A percentile compares a stretch with the other conserved stretches of the same genome.
phyloP scores from a whole-genome alignment of 1,140 invertebrate genomes.

The Agraylea sexmaculata region DNA sequence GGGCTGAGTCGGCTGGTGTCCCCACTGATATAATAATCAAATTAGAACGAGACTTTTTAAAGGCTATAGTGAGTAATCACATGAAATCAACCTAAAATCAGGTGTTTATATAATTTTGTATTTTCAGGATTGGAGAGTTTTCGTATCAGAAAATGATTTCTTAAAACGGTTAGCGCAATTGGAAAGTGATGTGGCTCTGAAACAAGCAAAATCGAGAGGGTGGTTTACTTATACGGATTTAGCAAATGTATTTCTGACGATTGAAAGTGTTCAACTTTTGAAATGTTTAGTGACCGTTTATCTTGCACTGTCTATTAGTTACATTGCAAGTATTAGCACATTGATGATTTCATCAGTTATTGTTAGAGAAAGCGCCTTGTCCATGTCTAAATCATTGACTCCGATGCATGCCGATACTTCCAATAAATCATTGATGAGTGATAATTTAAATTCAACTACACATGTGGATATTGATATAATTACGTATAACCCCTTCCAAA shows the following conservation, averaged over 20 bases:
- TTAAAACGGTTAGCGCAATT: conserved; percentile 48
- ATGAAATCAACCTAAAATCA: neutral
- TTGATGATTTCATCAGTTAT: conserved; percentile 57
- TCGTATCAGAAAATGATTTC: conserved; percentile 63
- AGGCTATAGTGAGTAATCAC: conserved; percentile 66
- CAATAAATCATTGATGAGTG: too few relatives aligned
- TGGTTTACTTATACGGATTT: conserved; percentile 83
- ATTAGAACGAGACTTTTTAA: conserved; percentile 78
- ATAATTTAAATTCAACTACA: too few relatives aligned
- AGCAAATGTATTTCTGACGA: conserved; percentile 44
- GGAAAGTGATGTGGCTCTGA: conserved; percentile 56
- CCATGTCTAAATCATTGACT: too few relatives aligned
- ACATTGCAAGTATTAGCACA: conserved; percentile 57
- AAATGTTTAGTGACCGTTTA: conserved; percentile 48
- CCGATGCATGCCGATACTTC: too few relatives aligned
- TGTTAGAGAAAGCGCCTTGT: conserved; percentile 35
- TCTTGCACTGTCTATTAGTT: conserved; percentile 54
- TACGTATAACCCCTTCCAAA: too few relatives aligned
- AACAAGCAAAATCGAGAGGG: conserved; percentile 58
- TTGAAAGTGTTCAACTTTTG: conserved; percentile 39
- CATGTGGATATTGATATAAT: too few relatives aligned
- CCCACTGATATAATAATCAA: conserved; percentile 63
- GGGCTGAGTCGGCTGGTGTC: conserved; percentile 71
- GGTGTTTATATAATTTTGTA: conserved; percentile 16
- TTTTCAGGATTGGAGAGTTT: conserved; percentile 72